Evolutionary conservation across 2,797 vertebrate genomes (phyloP), one percentile per base, ranked within the genome.

Genomic region (Coilia nasus): DNA sequence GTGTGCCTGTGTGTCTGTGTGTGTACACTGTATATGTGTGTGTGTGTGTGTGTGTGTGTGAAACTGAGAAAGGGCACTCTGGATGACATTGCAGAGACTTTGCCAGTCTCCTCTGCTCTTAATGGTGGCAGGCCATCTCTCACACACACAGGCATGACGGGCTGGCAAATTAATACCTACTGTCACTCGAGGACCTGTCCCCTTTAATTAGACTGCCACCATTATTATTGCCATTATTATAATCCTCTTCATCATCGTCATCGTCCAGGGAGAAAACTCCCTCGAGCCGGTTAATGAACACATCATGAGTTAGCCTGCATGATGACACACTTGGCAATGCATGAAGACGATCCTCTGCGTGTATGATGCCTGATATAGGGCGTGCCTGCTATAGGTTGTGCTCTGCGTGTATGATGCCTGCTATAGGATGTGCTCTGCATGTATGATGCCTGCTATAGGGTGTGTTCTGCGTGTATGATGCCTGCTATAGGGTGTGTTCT

Each of bases 51-150:
- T 64, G 60, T 64, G 62, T 31, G 62, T 67, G 62, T 25, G 23
- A 2, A 10, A 7, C 1, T 12, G 62, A 10, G 62, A 54, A 14
- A 9, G 14, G 25, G 28, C 12, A 35, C 47, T 82, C 86, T 82
- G 89, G 86, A 88, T 89, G 86, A 85, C 84, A 81, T 90, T 89
- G 90, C 87, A 86, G 89, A 90, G 89, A 85, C 75, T 87, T 84
- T 82, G 82, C 87, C 85, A 81, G 83, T 88, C 64, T 82, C 67
- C 75, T 82, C 82, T 84, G 71, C 71, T 62, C 62, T n/a, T 28
- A 44, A 35, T 56, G 50, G 67, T 59, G 28, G 9, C 44, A 14
- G 9, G 14, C 25, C 50, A 2, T 75, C 67, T 35, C 17, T 75
- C 14, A 75, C 64, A 71, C 46, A 17, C 11, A 3, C 14, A 31